Evolutionary conservation across 2,113 vertebrate species (phyloP), one percentile per base, ranked within the genome.

Genomic region (Paramormyrops kingsleyae): DNA sequence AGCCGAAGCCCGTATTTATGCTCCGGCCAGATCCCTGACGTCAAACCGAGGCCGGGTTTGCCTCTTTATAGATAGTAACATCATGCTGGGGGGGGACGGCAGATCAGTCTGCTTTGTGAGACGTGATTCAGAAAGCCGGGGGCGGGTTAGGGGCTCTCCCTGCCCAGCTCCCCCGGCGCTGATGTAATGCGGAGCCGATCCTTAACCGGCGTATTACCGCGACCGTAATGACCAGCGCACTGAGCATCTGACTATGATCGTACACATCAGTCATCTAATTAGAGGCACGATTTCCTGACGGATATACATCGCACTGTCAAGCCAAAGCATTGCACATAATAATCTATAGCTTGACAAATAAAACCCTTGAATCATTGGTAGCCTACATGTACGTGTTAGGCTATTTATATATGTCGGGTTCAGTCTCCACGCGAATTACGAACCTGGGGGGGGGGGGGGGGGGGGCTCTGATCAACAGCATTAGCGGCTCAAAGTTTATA

Each of bases 81-180:
- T 95, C 94, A 94, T 87, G 90, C 89, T 91, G 39, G 21, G 92
- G 90, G 91, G 88, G 46, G 62, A 39, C 5, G 4, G 53, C n/a
- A 46, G 50, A n/a, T 4, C 21, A 70, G 83, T 89, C 80, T 89
- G 83, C 85, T 74, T 42, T 44, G 52, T 19, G 44, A 87, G 46
- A 59, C 87, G 92, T 93, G 92, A 93, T 92, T 94, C 93, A 86
- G 91, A 94, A 92, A 91, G 92, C 46, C 87, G 90, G 59, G 88
- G 92, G 91, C 62, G 89, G 87, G 17, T 35, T 80, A 77, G 95
- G 95, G 95, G 95, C 95, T 95, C 95, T 95, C 94, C 94, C 91
- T 93, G 94, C 94, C 94, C 92, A 10, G 42, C 87, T 85, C 87
- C 77, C 50, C 59, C 53, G 50, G 50, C 62, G 42, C 85, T 90